Percentiles rank a stretch among this genome's conserved stretches.
These are phyloP conservation scores for Apotomis betuletana DNA, from an alignment of 2,888 invertebrate genomes.

Conservation along the genomic window DNA sequence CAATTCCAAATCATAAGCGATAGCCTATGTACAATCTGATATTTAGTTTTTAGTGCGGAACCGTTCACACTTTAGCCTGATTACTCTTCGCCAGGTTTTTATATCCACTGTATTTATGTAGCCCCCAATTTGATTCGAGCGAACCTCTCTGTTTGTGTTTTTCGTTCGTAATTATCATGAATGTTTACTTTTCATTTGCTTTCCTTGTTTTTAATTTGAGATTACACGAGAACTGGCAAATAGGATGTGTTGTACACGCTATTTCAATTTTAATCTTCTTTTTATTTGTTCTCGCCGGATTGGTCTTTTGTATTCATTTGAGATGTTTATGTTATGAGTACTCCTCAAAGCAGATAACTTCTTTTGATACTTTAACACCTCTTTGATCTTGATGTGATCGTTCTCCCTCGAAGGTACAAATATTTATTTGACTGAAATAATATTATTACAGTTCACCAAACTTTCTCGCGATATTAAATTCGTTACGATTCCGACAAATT, in stretches of 20 bases:
- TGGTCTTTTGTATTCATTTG: not conserved
- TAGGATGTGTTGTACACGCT: not conserved
- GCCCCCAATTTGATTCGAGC: constrained; percentile 21
- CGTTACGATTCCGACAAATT: no score
- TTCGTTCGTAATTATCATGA: constrained; percentile 36
- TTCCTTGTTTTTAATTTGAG: constrained; percentile 28
- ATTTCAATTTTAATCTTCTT: not conserved
- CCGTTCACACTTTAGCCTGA: not conserved
- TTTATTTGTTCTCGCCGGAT: not conserved
- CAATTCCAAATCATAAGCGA: no score
- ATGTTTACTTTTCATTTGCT: constrained; percentile 34
- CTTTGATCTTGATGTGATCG: not conserved
- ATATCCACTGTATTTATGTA: constrained; percentile 14
- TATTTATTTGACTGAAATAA: not conserved
- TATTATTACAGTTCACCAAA: not conserved
- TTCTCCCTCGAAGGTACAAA: not conserved
- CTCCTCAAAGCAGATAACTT: not conserved
- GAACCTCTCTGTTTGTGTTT: constrained; percentile 30
- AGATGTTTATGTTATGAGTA: not conserved
- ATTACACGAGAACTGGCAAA: constrained; percentile 5
- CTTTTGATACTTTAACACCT: not conserved
- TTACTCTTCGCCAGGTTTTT: constrained; percentile 4
- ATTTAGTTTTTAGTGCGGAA: not conserved
- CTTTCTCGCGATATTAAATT: not conserved
- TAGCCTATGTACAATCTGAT: no score